Conservation (phyloP, 2,113 vertebrate genomes). For the Tympanuchus pallidicinctus region DNA sequence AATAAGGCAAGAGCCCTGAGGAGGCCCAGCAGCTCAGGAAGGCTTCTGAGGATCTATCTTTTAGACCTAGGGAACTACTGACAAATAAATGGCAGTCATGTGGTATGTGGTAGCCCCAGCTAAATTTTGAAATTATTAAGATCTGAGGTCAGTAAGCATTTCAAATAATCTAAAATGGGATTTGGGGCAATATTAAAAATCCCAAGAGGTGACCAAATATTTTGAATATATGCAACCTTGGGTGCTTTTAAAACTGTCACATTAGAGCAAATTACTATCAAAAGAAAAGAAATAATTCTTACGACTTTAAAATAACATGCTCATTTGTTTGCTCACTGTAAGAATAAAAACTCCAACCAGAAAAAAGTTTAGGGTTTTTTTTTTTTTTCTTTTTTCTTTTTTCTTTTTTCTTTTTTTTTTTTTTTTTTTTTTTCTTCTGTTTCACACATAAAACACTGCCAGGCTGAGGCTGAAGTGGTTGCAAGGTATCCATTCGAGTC, state of each 20-base stretch:
- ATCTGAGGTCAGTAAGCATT: slow-evolving; percentile 16
- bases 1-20: neutral
- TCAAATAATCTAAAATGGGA: neutral
- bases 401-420: too few species aligned
- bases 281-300: neutral
- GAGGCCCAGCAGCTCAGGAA: neutral
- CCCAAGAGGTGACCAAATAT: slow-evolving; percentile 28
- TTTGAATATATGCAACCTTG: neutral
- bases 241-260: neutral
- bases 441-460: neutral
- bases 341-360: neutral
- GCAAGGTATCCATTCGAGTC: slow-evolving; percentile 40
- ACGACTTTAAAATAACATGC: neutral
- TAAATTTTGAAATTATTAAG: slow-evolving; percentile 13
- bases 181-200: slow-evolving; percentile 18
- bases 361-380: neutral
- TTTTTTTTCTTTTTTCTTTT: too few species aligned
- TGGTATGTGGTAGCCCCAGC: neutral
- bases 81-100: slow-evolving; percentile 19
- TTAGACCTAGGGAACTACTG: slow-evolving; percentile 5
- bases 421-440: neutral
- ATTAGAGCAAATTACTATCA: neutral
- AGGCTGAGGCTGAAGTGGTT: slow-evolving; percentile 16
- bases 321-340: neutral
- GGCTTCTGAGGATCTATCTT: neutral